Conservation (phyloP, 2,888 invertebrate species). For the Cantharis nigra region DNA sequence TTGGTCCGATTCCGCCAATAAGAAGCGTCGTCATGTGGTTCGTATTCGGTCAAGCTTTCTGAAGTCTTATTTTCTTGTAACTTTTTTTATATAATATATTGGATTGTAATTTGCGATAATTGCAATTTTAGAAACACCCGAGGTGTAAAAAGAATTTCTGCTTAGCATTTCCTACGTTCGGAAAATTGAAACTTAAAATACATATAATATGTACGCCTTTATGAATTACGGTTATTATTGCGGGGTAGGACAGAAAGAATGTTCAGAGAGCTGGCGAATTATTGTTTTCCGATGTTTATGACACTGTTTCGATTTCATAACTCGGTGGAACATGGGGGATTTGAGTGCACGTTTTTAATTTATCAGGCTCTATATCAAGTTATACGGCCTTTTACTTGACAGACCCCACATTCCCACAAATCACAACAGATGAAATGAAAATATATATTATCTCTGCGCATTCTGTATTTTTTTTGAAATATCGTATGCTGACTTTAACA, state of each 20-base stretch:
- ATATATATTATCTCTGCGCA: conserved; percentile 39
- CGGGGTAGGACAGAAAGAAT: conserved; percentile 45
- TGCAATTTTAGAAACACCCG: not conserved
- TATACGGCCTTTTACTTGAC: conserved; percentile 51
- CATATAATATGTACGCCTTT: conserved; percentile 41
- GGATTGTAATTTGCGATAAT: not conserved
- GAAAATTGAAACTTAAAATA: conserved; percentile 37
- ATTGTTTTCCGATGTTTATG: conserved; percentile 60
- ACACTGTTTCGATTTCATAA: conserved; percentile 59
- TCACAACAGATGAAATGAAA: conserved; percentile 53
- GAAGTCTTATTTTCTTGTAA: no score
- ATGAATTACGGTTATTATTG: conserved; percentile 50
- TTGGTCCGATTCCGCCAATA: not conserved
- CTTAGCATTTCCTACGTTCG: not conserved
- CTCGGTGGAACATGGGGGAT: conserved; percentile 51
- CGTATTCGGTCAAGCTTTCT: not conserved
- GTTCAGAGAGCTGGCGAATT: conserved; percentile 50
- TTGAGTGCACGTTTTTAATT: conserved; percentile 58
- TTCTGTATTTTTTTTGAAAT: conserved; percentile 24
- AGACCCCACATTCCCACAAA: conserved; percentile 53
- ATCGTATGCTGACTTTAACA: conserved; percentile 27
- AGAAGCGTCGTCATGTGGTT: not conserved
- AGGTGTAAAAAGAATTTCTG: not conserved
- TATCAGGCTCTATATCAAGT: conserved; percentile 57
- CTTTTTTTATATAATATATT: no score